Conservation (phyloP, 2,888 invertebrate genomes). For the Protodeltote pygarga region DNA sequence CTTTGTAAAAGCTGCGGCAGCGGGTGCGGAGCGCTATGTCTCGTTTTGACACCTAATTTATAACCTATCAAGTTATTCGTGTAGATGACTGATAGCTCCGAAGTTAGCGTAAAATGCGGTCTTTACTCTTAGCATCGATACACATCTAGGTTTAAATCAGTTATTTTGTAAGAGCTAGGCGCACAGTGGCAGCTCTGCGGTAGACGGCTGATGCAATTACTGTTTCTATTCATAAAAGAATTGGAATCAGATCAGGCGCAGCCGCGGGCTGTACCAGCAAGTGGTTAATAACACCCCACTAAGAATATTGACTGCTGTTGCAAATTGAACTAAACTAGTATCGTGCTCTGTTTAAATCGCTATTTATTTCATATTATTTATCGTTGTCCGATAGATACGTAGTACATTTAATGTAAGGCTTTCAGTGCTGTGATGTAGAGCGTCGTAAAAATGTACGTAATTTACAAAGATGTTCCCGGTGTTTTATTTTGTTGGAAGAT, state of each 20-base stretch:
- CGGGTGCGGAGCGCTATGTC: slow-evolving; percentile 44
- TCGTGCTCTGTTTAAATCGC: slow-evolving; percentile 73
- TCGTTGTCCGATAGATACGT: slow-evolving; percentile 51
- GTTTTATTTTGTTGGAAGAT: slow-evolving; percentile 48
- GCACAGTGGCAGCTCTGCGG: slow-evolving; percentile 52
- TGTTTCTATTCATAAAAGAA: slow-evolving; percentile 81
- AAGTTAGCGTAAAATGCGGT: slow-evolving; percentile 58
- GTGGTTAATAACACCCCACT: slow-evolving; percentile 80
- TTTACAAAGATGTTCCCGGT: slow-evolving; percentile 42
- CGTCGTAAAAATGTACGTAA: slow-evolving; percentile 50
- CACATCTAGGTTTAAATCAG: slow-evolving; percentile 73
- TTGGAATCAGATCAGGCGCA: slow-evolving; percentile 75
- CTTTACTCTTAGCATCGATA: slow-evolving; percentile 69
- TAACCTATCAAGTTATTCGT: slow-evolving; percentile 48
- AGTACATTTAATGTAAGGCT: slow-evolving; percentile 49
- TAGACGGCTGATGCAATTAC: slow-evolving; percentile 73
- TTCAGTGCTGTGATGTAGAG: slow-evolving; percentile 48
- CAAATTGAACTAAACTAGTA: slow-evolving; percentile 80
- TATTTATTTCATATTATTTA: slow-evolving; percentile 71
- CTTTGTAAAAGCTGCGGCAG: slow-evolving; percentile 73
- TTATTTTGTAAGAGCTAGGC: slow-evolving; percentile 69
- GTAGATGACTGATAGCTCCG: slow-evolving; percentile 67
- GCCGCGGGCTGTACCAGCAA: slow-evolving; percentile 72
- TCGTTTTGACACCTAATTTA: slow-evolving; percentile 52
- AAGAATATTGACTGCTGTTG: slow-evolving; percentile 77